Base-by-base conservation (phyloP, 2,113 vertebrate species). In the Xiphorhynchus elegans region DNA sequence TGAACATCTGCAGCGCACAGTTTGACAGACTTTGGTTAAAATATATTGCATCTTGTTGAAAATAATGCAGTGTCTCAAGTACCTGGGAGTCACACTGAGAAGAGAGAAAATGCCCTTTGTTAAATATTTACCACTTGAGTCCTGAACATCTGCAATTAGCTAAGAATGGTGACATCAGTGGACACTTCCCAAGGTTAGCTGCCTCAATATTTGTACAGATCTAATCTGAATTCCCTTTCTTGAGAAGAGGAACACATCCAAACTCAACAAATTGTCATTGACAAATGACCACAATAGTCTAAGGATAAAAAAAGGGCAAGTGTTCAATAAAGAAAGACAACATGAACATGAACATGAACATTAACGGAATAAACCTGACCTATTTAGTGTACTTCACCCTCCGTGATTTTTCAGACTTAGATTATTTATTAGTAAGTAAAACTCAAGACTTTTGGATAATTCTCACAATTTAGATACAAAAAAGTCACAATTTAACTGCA, bases 81-180 rank as follows among this genome's bases (percentile, higher is more conserved):
- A 89, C 73, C 86, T 84, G 60, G 75, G 46, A 95, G 33, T 52
- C 62, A 74, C n/a, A 63, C 55, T 24, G 62, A 90, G 52, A n/a
- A 96, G 40, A 75, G 20, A 86, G 84, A 76, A 72, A 46, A 14
- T 8, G 23, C 75, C 55, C 14, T 40, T 91, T 66, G 78, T 73
- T 66, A 59, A 91, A 92, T 93, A 74, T 94, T 96, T 96, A 90
- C 92, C 82, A 78, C 92, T 94, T 87, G 84, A 95, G 93, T 94
- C 59, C 80, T 87, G 79, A 95, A 83, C 73, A 73, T 89, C 93
- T 93, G 91, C 96, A 97, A 93, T 97, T 97, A 98, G 84, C 96
- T 94, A 96, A 97, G 97, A 97, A 75, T 86, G 73, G 77, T 95
- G 93, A 69, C 83, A 84, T 86, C 94, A 95, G 93, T 95, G 90